These are phyloP conservation scores for Tridacna gigas DNA, from an alignment of 2,888 invertebrate genomes.

Conservation along the genomic window DNA sequence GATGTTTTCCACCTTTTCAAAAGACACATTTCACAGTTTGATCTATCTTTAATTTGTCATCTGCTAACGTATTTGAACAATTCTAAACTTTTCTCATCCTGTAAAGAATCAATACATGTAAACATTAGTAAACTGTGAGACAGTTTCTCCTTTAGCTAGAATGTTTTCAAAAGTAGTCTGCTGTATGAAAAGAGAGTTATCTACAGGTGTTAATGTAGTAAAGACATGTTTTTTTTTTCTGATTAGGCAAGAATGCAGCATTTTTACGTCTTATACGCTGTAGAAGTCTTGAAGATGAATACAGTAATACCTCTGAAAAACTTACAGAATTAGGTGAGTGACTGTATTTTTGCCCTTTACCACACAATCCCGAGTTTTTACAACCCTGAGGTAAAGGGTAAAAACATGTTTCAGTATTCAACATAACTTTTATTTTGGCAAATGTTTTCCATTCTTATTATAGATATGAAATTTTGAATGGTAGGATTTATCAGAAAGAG, in stretches of 20 bases:
- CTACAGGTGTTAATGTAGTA: background rate
- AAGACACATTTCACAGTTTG: no score
- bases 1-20: no score
- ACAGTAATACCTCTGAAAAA: conserved; percentile 86
- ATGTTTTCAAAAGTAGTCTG: background rate
- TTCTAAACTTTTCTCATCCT: no score
- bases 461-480: no score
- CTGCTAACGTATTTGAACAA: no score
- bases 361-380: background rate
- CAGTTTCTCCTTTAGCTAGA: background rate
- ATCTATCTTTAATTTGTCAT: no score
- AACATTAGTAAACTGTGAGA: no score
- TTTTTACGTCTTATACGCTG: conserved; percentile 93
- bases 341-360: background rate
- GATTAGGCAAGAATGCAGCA: conserved; percentile 90
- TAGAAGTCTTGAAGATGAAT: conserved; percentile 91
- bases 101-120: no score
- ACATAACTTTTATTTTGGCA: background rate
- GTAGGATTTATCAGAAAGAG: no score
- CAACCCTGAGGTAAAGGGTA: background rate
- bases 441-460: background rate
- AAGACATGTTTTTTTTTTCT: background rate
- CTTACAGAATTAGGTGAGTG: conserved; percentile 69
- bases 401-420: background rate
- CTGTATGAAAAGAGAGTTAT: background rate